Base-by-base conservation (phyloP, 1,140 invertebrate genomes). In the Aphidius ervi region DNA sequence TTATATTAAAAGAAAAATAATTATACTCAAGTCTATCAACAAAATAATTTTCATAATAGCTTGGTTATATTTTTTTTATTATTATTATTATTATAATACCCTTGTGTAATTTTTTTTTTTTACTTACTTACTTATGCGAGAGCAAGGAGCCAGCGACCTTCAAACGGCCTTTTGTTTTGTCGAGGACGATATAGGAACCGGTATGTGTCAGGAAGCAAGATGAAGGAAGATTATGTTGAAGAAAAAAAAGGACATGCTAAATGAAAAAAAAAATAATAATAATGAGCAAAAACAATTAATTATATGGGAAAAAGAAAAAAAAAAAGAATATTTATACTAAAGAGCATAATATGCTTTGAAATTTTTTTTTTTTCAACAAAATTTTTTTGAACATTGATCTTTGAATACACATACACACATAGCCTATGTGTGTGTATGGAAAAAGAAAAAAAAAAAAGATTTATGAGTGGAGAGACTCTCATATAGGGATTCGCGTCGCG, bases 141-240 rank as follows among this genome's bases (percentile, higher is more conserved):
- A 39, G n/a, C 10, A 39, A 6, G 9, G 4, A 43, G 42, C 42
- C 6, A 20, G 37, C 55, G 53, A 56, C 60, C 60, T 62, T 62
- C 54, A 52, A 49, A 57, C 55, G 55, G 54, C 60, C 60, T 62
- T 62, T 57, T 48, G 57, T 62, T 62, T 46, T 55, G 42, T 16
- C n/a, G 55, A 53, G 40, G 46, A 57, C 47, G 52, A 56, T n/a
- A n/a, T n/a, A n/a, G n/a, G n/a, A n/a, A 61, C 59, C 53, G 59
- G 52, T 56, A 46, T 46, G 41, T 40, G 39, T 20, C 23, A 23
- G 23, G 49, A 41, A 46, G 16, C 46, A n/a, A 61, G 56, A 61
- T 45, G 48, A 46, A 55, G 53, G 31, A 54, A 56, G 48, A 46
- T 39, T 9, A 46, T 40, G 8, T 37, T 5, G 16, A 37, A 48